Conservation (phyloP, 2,797 vertebrate genomes). For the Emys orbicularis region DNA sequence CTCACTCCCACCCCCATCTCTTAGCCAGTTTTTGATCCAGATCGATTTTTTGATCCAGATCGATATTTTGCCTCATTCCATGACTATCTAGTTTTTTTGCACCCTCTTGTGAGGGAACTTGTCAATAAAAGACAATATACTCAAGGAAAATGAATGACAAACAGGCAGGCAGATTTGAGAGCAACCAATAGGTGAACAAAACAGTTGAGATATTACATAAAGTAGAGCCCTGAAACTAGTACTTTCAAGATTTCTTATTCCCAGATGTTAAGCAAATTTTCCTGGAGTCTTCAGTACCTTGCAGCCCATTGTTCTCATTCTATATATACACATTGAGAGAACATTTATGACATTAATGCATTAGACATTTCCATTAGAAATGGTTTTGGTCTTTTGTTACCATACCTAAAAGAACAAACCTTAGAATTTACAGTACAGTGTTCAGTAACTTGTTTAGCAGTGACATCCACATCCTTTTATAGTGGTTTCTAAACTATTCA, state of each 20-base stretch:
- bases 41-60: not conserved
- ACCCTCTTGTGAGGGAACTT: not conserved
- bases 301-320: constrained; percentile 65
- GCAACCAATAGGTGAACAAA: not conserved
- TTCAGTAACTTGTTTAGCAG: constrained; percentile 58
- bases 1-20: not conserved
- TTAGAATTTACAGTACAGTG: constrained; percentile 21
- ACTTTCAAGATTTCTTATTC: constrained; percentile 48
- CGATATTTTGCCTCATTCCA: not conserved
- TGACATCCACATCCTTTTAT: not conserved
- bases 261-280: constrained; percentile 52
- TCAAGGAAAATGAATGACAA: not conserved
- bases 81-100: not conserved
- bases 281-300: constrained; percentile 44
- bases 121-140: not conserved
- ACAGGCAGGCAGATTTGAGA: not conserved
- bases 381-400: constrained; percentile 63
- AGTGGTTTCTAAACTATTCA: constrained; percentile 1
- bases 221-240: not conserved
- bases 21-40: not conserved
- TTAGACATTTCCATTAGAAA: constrained; percentile 57
- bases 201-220: not conserved
- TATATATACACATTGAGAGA: constrained; percentile 50
- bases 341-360: constrained; percentile 60
- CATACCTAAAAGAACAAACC: constrained; percentile 44